Evolutionary conservation across 2,888 invertebrate genomes (phyloP).

Genomic region (Crematogaster levior): DNA sequence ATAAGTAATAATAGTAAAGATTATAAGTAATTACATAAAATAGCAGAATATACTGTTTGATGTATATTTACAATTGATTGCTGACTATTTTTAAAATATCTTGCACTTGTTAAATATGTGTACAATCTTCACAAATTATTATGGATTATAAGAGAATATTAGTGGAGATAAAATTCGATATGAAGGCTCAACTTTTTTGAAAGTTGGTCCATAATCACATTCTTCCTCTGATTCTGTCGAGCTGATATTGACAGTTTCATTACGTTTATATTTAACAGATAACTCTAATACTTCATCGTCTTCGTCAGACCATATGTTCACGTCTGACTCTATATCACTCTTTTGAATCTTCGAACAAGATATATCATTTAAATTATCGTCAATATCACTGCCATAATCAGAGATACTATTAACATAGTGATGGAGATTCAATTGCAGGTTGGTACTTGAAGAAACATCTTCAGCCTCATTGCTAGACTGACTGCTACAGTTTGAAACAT

Average conservation of each 20-base stretch:
- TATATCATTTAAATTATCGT: not conserved
- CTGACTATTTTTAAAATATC: not conserved
- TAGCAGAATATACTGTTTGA: not conserved
- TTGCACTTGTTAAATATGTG: not conserved
- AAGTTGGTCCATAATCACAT: constrained; percentile 12
- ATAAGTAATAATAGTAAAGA: no score
- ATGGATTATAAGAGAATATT: not conserved
- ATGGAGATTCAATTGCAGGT: not conserved
- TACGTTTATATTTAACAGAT: not conserved
- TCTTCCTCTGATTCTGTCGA: constrained; percentile 6
- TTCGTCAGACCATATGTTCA: not conserved
- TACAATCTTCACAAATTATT: not conserved
- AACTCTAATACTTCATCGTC: not conserved
- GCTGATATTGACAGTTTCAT: not conserved
- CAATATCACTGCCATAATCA: not conserved
- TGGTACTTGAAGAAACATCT: not conserved
- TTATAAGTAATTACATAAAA: not conserved
- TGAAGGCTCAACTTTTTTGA: not conserved
- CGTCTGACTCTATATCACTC: not conserved
- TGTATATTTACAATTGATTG: not conserved
- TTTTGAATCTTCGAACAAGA: not conserved
- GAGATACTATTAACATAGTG: not conserved
- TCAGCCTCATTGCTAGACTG: not conserved
- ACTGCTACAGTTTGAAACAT: not conserved
- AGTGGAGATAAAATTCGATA: not conserved